phyloP scores from a whole-genome alignment of 2,888 invertebrate genomes.

The Philereme transversata region DNA sequence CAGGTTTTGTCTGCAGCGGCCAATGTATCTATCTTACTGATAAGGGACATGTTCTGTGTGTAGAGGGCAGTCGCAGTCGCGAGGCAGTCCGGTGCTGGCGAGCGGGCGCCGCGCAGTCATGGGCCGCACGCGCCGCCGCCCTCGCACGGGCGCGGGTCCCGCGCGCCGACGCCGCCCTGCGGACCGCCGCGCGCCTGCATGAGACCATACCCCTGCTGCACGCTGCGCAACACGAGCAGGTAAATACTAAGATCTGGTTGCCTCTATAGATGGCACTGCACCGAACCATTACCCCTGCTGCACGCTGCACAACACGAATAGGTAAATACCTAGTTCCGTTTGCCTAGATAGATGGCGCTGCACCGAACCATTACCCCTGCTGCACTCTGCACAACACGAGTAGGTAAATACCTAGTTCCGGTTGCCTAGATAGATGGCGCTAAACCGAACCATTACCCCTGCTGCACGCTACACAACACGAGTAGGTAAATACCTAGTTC shows the following conservation, averaged over 20 bases:
- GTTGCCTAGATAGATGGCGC: too few species aligned
- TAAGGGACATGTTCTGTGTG: not conserved
- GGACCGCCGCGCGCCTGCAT: slow-evolving; percentile 59
- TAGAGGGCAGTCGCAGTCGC: slow-evolving; percentile 42
- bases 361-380: slow-evolving; percentile 43
- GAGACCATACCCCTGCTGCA: slow-evolving; percentile 53
- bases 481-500: too few species aligned
- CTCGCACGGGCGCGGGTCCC: slow-evolving; percentile 40
- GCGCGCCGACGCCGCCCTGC: slow-evolving; percentile 60
- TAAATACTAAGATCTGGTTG: slow-evolving; percentile 48
- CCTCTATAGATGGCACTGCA: not conserved
- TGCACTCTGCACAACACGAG: slow-evolving; percentile 65
- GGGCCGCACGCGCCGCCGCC: slow-evolving; percentile 49
- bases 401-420: slow-evolving; percentile 72
- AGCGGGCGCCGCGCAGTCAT: slow-evolving; percentile 61
- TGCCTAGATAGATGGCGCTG: slow-evolving; percentile 44
- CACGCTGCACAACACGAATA: too few species aligned
- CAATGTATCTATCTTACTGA: too few species aligned
- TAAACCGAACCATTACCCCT: too few species aligned
- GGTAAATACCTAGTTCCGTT: too few species aligned
- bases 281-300: too few species aligned
- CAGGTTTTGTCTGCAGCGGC: too few species aligned
- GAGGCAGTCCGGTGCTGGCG: slow-evolving; percentile 63
- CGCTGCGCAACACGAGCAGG: slow-evolving; percentile 78
- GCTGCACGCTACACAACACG: too few species aligned